Evolutionary conservation across 1,140 invertebrate genomes (phyloP).

Genomic region (Adoxophyes honmai): DNA sequence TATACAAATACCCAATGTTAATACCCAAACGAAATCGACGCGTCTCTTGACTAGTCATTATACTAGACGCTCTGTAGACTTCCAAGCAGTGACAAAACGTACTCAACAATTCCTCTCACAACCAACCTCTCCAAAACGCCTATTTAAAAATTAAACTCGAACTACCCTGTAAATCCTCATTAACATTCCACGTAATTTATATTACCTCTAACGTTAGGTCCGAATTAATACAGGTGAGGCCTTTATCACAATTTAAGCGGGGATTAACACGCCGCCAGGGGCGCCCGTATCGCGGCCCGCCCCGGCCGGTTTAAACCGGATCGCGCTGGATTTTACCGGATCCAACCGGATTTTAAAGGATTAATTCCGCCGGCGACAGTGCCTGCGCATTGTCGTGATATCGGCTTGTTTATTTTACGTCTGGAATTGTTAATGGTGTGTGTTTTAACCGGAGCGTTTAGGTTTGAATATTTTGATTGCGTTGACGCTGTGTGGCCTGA

Average conservation of each 20-base stretch:
- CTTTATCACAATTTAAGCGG: constrained; percentile 68
- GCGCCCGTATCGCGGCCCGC: constrained; percentile 49
- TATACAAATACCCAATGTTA: no score
- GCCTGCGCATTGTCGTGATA: constrained; percentile 57
- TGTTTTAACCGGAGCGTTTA: neutral
- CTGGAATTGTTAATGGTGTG: constrained; percentile 43
- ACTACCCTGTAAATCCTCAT: no score
- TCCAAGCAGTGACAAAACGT: no score
- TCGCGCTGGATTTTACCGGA: constrained; percentile 48
- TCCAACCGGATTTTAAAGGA: constrained; percentile 46
- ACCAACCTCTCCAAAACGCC: no score
- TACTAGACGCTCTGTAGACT: no score
- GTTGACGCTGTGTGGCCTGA: no score
- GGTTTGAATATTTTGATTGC: neutral
- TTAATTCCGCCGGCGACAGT: constrained; percentile 39
- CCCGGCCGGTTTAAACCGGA: constrained; percentile 38
- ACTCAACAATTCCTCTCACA: no score
- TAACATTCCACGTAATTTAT: constrained; percentile 19
- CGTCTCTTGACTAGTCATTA: no score
- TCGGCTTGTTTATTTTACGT: constrained; percentile 64
- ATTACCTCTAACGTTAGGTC: constrained; percentile 8
- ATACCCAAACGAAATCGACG: no score
- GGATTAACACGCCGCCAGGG: constrained; percentile 61
- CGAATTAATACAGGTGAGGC: constrained; percentile 53
- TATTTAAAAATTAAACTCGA: no score